Conservation (phyloP, 2,113 vertebrate species). For the Sciurus niger region DNA sequence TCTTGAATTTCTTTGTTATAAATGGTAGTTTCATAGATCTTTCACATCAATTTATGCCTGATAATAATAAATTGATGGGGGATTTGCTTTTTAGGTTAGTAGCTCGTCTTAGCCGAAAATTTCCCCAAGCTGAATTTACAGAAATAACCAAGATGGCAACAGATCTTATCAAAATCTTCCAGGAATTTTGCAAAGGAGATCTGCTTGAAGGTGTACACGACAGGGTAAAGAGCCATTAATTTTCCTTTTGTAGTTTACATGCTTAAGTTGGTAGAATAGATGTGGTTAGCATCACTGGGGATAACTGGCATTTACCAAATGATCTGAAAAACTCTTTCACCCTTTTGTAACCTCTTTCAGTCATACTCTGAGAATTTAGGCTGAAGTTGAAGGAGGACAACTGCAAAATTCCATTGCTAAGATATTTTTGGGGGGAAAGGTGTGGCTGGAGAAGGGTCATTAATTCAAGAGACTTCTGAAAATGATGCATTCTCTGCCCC, state of each 20-base stretch:
- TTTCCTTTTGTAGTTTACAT: not conserved
- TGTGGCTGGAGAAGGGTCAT: not conserved
- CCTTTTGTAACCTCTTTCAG: not conserved
- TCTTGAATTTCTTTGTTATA: not conserved
- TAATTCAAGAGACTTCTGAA: not conserved
- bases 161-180: not conserved
- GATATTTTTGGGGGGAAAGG: not conserved
- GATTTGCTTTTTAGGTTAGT: constrained; percentile 78
- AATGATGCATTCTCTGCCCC: not conserved
- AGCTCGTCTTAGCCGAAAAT: constrained; percentile 69
- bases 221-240: constrained; percentile 81
- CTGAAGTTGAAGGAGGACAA: not conserved
- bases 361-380: not conserved
- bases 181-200: constrained; percentile 88
- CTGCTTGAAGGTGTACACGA: constrained; percentile 88
- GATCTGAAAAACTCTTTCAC: not conserved
- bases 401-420: not conserved
- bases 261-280: not conserved
- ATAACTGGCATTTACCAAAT: not conserved
- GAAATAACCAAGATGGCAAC: constrained; percentile 45
- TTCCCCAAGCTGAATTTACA: not conserved
- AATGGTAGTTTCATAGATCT: not conserved
- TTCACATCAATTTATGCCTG: not conserved
- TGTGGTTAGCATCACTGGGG: not conserved
- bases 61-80: constrained; percentile 12